Percentiles rank a stretch among this genome's conserved stretches.
Evolutionary conservation across 2,888 invertebrate genomes (phyloP).

Genomic region (Parnassius mnemosyne): DNA sequence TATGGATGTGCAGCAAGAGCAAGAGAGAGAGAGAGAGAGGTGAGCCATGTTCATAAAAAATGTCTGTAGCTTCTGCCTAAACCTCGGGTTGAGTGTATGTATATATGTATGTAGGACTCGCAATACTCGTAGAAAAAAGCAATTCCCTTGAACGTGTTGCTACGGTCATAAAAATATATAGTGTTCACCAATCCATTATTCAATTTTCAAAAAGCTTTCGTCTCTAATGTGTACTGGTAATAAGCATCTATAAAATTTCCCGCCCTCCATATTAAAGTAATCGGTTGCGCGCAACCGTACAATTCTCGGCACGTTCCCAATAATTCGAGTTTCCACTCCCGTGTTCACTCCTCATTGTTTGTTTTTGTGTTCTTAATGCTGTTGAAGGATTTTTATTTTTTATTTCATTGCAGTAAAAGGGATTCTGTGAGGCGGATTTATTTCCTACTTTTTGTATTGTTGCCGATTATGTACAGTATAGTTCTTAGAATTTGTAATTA

Average conservation of each 20-base stretch:
- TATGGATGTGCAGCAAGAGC: too few species aligned
- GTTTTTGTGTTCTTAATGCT: background rate
- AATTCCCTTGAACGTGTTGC: too few species aligned
- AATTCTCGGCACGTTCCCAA: background rate
- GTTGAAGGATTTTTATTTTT: slow-evolving; percentile 5
- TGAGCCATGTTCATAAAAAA: too few species aligned
- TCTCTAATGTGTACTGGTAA: background rate
- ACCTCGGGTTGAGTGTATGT: too few species aligned
- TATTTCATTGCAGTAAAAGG: slow-evolving; percentile 1
- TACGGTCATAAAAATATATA: background rate
- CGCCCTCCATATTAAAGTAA: background rate
- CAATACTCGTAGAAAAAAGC: too few species aligned
- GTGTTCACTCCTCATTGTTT: slow-evolving; percentile 1
- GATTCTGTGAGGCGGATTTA: background rate
- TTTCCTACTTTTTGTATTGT: background rate
- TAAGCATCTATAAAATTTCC: background rate
- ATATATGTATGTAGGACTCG: too few species aligned
- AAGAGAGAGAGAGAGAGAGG: too few species aligned
- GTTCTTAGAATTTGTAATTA: too few species aligned
- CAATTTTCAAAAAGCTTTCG: background rate
- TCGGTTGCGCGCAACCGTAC: background rate
- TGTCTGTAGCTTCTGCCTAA: too few species aligned
- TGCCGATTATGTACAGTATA: background rate
- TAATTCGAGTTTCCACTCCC: background rate
- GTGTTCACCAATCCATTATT: background rate